Base-by-base conservation (phyloP, 2,888 invertebrate genomes). In the Brachyptera putata region DNA sequence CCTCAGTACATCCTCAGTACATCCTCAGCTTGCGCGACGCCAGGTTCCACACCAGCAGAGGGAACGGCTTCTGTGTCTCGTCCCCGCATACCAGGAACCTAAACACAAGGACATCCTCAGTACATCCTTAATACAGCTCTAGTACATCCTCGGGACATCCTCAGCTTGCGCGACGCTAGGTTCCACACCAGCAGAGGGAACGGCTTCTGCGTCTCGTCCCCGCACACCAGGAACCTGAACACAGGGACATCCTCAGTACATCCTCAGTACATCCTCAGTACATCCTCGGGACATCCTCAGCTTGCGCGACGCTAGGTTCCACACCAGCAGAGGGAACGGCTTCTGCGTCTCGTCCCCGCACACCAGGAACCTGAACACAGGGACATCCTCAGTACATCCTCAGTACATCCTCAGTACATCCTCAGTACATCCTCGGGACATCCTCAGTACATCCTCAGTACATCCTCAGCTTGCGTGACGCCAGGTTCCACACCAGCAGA, bases 261-360 rank as follows among this genome's bases (percentile, higher is more conserved):
- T n/a, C n/a, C n/a, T n/a, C n/a, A n/a, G n/a, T n/a, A n/a, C n/a
- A n/a, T n/a, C n/a, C n/a, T n/a, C n/a, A n/a, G n/a, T n/a, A n/a
- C n/a, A n/a, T n/a, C n/a, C n/a, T n/a, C n/a, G n/a, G n/a, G n/a
- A n/a, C n/a, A n/a, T n/a, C n/a, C n/a, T n/a, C n/a, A n/a, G n/a
- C n/a, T n/a, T n/a, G n/a, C n/a, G n/a, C n/a, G n/a, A n/a, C n/a
- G n/a, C n/a, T n/a, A n/a, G n/a, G n/a, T n/a, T n/a, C n/a, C n/a
- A n/a, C n/a, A n/a, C n/a, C n/a, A n/a, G n/a, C n/a, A n/a, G n/a
- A 0, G 92, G 92, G 74, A 92, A 93, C 16, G 93, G 93, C 73
- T 92, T 93, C 75, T 93, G 92, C 1, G 92, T 92, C 77, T 93
- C 93, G 74, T 94, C 93, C 5, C 93, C 93, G 72, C 93, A 93